phyloP scores from a whole-genome alignment of 1,140 invertebrate species.

The Drosophila simulans region DNA sequence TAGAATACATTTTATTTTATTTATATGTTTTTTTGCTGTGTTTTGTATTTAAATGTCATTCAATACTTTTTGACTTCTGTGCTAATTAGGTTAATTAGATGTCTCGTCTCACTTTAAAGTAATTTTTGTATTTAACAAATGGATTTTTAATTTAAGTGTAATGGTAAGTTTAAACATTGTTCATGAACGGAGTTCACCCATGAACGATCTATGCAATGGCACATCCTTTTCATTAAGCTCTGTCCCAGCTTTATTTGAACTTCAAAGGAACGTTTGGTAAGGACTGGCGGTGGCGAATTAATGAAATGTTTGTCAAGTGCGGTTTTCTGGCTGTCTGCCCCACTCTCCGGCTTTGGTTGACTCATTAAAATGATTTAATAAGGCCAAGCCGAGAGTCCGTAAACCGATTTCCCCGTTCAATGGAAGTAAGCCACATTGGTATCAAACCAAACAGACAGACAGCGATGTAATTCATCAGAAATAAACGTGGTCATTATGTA shows the following conservation, averaged over 20 bases:
- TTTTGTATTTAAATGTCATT: background rate
- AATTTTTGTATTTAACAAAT: background rate
- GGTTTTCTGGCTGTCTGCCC: constrained; percentile 39
- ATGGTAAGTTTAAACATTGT: background rate
- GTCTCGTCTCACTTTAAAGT: constrained; percentile 6
- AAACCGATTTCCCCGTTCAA: constrained; percentile 29
- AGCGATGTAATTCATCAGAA: constrained; percentile 49
- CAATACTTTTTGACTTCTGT: background rate
- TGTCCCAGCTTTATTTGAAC: constrained; percentile 35
- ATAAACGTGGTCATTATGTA: constrained; percentile 61
- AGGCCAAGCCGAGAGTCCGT: constrained; percentile 33
- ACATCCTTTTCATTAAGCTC: constrained; percentile 45
- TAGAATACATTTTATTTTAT: background rate
- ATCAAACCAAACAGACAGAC: constrained; percentile 17
- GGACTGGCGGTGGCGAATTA: constrained; percentile 47
- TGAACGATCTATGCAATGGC: constrained; percentile 38
- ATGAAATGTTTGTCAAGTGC: constrained; percentile 69
- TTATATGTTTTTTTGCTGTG: background rate
- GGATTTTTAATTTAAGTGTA: no score
- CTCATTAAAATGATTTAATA: constrained; percentile 82
- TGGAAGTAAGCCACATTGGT: constrained; percentile 4
- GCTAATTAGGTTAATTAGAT: constrained; percentile 2
- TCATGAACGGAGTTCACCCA: constrained; percentile 12
- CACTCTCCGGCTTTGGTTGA: constrained; percentile 47
- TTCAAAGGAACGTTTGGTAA: constrained; percentile 44